These are phyloP conservation scores for Megaceryle torquata DNA, from an alignment of 2,113 vertebrate species.

Conservation along the genomic window DNA sequence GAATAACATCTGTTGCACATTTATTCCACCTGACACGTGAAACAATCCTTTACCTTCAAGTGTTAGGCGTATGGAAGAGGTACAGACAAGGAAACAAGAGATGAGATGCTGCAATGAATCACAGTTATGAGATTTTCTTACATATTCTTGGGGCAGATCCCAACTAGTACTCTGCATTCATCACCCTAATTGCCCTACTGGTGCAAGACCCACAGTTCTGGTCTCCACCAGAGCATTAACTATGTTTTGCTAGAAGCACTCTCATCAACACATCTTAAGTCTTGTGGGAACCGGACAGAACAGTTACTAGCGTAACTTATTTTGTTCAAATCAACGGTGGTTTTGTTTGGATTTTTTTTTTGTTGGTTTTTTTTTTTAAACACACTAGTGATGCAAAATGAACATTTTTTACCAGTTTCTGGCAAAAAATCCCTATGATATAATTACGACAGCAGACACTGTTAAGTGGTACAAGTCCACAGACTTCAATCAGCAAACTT, in stretches of 20 bases:
- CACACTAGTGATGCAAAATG: background rate
- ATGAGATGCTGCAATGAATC: background rate
- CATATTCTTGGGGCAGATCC: background rate
- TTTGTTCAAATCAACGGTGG: background rate
- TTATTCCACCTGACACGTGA: background rate
- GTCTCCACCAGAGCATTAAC: background rate
- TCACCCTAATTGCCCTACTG: background rate
- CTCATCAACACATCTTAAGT: background rate
- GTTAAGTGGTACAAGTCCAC: background rate
- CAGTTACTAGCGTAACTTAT: background rate
- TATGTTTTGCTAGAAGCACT: background rate
- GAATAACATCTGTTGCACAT: background rate
- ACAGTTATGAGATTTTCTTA: background rate
- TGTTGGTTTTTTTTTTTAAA: background rate
- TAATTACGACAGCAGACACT: background rate
- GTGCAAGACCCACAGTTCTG: rapidly evolving
- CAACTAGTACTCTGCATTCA: background rate
- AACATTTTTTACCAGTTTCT: background rate
- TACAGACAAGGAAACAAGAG: background rate
- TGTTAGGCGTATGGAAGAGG: background rate
- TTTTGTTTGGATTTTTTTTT: background rate
- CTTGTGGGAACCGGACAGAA: background rate
- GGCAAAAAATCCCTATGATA: background rate
- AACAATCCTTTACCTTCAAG: background rate
- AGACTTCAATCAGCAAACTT: background rate